A percentile compares a stretch with the other conserved stretches of the same genome.
phyloP scores from a whole-genome alignment of 2,888 invertebrate species.

The Lasioglossum vierecki region DNA sequence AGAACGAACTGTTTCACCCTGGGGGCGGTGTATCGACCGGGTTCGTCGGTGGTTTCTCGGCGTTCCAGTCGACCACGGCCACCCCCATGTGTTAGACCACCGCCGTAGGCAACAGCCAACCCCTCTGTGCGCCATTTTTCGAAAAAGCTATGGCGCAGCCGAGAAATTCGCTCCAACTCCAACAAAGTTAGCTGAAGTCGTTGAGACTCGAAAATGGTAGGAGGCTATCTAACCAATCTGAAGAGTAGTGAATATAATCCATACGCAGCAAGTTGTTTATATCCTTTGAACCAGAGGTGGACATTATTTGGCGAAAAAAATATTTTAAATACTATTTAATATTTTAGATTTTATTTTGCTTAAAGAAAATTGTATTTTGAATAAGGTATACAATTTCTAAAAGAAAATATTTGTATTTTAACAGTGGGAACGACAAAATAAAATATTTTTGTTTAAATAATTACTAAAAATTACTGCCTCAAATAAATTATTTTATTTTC shows the following conservation, averaged over 20 bases:
- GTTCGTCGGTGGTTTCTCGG: slow-evolving; percentile 38
- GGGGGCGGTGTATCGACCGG: slow-evolving; percentile 69
- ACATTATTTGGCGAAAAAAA: no score
- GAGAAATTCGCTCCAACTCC: neutral
- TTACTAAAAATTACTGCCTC: no score
- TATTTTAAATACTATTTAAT: no score
- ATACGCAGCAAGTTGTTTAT: no score
- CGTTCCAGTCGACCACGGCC: slow-evolving; percentile 18
- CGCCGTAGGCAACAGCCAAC: neutral
- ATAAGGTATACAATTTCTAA: no score
- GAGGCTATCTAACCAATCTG: neutral
- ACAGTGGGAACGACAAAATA: no score
- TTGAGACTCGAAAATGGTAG: neutral
- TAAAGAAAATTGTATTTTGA: no score
- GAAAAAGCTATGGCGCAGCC: neutral
- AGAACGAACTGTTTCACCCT: slow-evolving; percentile 57
- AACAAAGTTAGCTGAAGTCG: neutral
- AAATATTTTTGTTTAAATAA: no score
- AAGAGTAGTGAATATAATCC: neutral
- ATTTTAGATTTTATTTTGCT: no score
- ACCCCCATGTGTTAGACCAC: slow-evolving; percentile 42
- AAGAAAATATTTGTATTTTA: no score
- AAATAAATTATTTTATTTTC: no score
- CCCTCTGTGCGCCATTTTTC: slow-evolving; percentile 1
- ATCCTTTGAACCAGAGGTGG: no score